Evolutionary conservation across 2,888 invertebrate species (phyloP).

Genomic region (Portevinia maculata): DNA sequence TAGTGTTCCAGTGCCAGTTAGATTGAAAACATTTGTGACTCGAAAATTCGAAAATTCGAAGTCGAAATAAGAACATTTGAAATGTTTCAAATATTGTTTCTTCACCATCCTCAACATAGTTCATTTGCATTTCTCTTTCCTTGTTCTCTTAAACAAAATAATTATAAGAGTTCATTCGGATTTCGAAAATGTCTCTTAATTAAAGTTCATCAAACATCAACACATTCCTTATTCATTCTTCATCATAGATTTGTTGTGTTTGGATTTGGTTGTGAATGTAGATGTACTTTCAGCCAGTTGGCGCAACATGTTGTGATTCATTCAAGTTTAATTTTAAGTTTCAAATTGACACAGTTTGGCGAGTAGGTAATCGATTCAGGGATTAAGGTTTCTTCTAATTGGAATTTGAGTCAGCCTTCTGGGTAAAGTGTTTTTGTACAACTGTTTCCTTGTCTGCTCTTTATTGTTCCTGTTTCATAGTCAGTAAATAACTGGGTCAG

Average conservation of each 20-base stretch:
- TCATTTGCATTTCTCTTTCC: too few species aligned
- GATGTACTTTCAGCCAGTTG: not conserved
- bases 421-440: slow-evolving; percentile 31
- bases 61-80: too few species aligned
- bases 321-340: slow-evolving; percentile 73
- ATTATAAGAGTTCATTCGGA: slow-evolving; percentile 20
- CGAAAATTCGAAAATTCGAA: too few species aligned
- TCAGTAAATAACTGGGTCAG: slow-evolving; percentile 60
- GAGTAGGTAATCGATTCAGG: slow-evolving; percentile 73
- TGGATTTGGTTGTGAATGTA: too few species aligned
- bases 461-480: slow-evolving; percentile 32
- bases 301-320: slow-evolving; percentile 74
- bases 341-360: slow-evolving; percentile 73
- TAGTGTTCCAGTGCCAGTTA: too few species aligned
- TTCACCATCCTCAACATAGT: too few species aligned
- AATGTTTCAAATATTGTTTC: too few species aligned
- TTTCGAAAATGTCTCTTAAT: slow-evolving; percentile 38
- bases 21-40: too few species aligned
- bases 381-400: slow-evolving; percentile 73
- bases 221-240: too few species aligned
- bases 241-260: too few species aligned
- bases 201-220: slow-evolving; percentile 22
- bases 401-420: slow-evolving; percentile 71
- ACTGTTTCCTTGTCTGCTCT: slow-evolving; percentile 38
- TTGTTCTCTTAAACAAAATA: too few species aligned